These are phyloP conservation scores for Geotrypetes seraphini DNA, from an alignment of 2,797 vertebrate genomes.

Conservation along the genomic window DNA sequence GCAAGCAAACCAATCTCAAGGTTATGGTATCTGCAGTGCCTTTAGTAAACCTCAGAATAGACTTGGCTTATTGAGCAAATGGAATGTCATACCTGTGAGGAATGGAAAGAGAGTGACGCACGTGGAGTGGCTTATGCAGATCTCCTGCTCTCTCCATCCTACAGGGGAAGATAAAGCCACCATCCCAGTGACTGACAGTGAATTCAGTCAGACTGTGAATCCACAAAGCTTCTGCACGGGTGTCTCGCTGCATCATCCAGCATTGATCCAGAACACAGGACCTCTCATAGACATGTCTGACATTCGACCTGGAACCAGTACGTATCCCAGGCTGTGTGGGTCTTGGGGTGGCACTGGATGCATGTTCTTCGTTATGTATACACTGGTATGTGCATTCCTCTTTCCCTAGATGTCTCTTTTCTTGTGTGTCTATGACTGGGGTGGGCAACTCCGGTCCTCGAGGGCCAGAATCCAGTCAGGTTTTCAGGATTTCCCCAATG, in stretches of 20 bases:
- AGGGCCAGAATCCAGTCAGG: no score
- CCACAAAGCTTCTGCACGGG: constrained; percentile 97
- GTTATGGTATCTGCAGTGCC: no score
- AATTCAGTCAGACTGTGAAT: constrained; percentile 94
- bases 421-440: no score
- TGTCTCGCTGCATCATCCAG: constrained; percentile 89
- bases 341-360: not conserved
- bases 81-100: no score
- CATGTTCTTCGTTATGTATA: no score
- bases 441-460: no score
- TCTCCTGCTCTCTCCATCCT: not conserved
- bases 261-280: constrained; percentile 94
- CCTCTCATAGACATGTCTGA: constrained; percentile 98
- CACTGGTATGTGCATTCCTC: not conserved
- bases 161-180: constrained; percentile 95
- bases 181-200: constrained; percentile 88
- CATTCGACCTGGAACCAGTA: constrained; percentile 95
- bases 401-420: no score
- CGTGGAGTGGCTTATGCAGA: not conserved
- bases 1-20: no score
- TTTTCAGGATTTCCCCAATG: no score
- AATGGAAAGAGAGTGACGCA: no score
- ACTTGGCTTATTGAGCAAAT: no score
- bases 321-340: constrained; percentile 17
- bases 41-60: no score